Evolutionary conservation across 2,888 invertebrate species (phyloP).

Genomic region (Pheosia tremula): DNA sequence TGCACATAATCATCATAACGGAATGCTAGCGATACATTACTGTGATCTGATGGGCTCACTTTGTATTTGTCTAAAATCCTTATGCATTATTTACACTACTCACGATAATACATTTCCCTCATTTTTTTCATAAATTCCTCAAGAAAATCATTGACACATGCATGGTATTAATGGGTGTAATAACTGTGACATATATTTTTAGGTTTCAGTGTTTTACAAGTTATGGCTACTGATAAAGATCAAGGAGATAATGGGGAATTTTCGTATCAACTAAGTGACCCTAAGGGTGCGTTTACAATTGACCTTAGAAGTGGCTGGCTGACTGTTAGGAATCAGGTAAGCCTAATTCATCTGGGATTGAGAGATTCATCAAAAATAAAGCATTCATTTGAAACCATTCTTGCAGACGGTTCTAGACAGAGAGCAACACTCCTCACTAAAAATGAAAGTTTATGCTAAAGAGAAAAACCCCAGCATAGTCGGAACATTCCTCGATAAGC

Average conservation of each 20-base stretch:
- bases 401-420: conserved; percentile 89
- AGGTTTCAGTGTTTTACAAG: conserved; percentile 83
- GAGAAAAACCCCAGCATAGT: conserved; percentile 90
- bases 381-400: conserved; percentile 10
- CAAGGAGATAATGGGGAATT: conserved; percentile 95
- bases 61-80: no score
- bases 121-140: background rate
- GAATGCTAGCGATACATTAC: no score
- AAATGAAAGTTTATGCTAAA: conserved; percentile 91
- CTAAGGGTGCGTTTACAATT: conserved; percentile 91
- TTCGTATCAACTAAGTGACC: conserved; percentile 89
- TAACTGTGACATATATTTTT: no score
- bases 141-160: background rate
- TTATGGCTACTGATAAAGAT: conserved; percentile 92
- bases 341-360: background rate
- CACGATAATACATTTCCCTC: background rate
- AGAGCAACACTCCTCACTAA: conserved; percentile 89
- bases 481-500: conserved; percentile 73
- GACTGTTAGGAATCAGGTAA: conserved; percentile 89
- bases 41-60: no score
- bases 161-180: background rate
- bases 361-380: background rate
- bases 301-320: conserved; percentile 93
- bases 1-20: background rate
- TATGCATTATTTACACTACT: background rate